phyloP scores from a whole-genome alignment of 2,113 vertebrate genomes.

The Petromus typicus region DNA sequence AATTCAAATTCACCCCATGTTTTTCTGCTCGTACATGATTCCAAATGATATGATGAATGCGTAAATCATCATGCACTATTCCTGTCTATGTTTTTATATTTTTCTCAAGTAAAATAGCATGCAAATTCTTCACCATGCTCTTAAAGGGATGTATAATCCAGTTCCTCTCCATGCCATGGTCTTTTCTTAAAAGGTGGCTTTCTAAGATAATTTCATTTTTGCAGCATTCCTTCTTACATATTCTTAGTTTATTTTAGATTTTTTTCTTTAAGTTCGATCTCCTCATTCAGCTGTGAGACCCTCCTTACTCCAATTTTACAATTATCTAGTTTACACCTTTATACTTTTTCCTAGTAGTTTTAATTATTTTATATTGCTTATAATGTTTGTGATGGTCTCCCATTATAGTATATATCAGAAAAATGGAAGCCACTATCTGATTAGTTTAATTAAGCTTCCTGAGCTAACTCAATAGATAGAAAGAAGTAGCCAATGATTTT shows the following conservation, averaged over 20 bases:
- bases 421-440: neutral
- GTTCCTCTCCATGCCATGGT: neutral
- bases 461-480: neutral
- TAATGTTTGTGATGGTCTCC: neutral
- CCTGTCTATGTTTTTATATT: neutral
- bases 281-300: neutral
- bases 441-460: neutral
- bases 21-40: neutral
- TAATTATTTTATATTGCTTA: neutral
- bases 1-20: neutral
- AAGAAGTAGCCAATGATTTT: neutral
- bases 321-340: neutral
- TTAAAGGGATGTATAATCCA: neutral
- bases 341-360: neutral
- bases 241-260: neutral
- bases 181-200: neutral
- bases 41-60: neutral
- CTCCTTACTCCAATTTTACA: neutral
- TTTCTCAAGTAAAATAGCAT: neutral
- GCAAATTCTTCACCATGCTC: neutral
- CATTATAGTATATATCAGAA: neutral
- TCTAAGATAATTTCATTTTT: neutral
- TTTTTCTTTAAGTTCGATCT: neutral
- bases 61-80: neutral
- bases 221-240: neutral